These are phyloP conservation scores for Limenitis camilla DNA, from an alignment of 2,888 invertebrate species.

Conservation along the genomic window DNA sequence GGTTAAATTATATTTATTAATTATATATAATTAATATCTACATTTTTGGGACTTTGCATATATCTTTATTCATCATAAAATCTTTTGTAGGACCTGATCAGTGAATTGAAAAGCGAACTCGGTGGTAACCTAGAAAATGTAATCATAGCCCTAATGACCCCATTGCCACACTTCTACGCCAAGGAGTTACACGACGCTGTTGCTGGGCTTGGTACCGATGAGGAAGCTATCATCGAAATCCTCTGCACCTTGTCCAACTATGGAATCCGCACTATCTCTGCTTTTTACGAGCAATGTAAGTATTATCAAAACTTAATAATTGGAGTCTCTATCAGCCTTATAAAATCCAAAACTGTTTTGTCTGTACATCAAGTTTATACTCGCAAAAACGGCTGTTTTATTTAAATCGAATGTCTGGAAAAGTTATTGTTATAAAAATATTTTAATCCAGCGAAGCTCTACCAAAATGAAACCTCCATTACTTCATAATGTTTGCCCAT, in stretches of 20 bases:
- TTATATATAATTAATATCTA: too few species aligned
- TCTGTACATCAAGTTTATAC: too few species aligned
- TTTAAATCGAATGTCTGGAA: too few species aligned
- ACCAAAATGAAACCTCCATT: too few species aligned
- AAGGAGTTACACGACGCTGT: conserved; percentile 92
- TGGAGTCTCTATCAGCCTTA: too few species aligned
- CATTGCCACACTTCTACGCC: conserved; percentile 91
- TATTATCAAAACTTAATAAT: conserved; percentile 21
- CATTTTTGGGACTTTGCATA: too few species aligned
- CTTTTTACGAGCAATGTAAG: conserved; percentile 87
- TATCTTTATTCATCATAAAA: neutral
- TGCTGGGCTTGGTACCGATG: conserved; percentile 89
- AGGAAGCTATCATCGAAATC: conserved; percentile 93
- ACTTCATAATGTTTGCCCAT: too few species aligned
- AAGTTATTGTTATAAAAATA: too few species aligned
- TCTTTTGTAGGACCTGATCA: conserved; percentile 78
- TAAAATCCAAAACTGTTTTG: too few species aligned
- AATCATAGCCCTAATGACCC: conserved; percentile 92
- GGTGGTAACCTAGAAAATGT: conserved; percentile 93
- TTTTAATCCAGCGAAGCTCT: too few species aligned
- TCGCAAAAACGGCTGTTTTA: too few species aligned
- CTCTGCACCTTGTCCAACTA: conserved; percentile 93
- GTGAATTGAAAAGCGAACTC: conserved; percentile 90
- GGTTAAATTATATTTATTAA: too few species aligned
- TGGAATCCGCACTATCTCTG: conserved; percentile 88